These are phyloP conservation scores for Cyprinodon tularosa DNA, from an alignment of 2,113 vertebrate genomes.

Conservation along the genomic window DNA sequence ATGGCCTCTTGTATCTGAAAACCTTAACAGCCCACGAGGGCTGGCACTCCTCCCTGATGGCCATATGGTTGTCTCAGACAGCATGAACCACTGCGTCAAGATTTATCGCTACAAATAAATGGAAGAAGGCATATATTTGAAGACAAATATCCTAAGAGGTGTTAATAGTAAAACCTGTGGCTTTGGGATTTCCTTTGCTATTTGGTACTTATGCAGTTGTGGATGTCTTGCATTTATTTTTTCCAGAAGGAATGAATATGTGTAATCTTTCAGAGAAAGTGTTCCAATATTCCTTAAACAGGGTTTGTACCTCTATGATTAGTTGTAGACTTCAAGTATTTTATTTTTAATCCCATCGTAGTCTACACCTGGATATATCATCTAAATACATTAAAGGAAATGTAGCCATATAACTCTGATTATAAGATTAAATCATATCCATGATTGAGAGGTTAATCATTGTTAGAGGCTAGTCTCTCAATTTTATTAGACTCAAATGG, in stretches of 20 bases:
- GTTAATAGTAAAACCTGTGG: not conserved
- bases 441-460: too few relatives aligned
- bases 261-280: not conserved
- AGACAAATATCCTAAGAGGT: not conserved
- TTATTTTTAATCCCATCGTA: too few relatives aligned
- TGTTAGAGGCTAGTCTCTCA: too few relatives aligned
- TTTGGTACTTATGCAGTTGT: not conserved
- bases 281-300: not conserved
- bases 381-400: too few relatives aligned
- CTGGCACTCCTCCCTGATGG: conserved; percentile 77
- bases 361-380: too few relatives aligned
- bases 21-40: conserved; percentile 81
- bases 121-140: not conserved
- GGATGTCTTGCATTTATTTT: too few relatives aligned
- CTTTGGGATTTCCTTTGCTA: not conserved
- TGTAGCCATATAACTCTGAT: too few relatives aligned
- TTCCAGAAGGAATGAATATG: not conserved
- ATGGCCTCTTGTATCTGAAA: conserved; percentile 68
- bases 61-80: conserved; percentile 81
- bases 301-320: not conserved
- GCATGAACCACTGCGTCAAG: conserved; percentile 85
- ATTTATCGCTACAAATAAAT: conserved; percentile 81
- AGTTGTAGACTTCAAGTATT: not conserved
- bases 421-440: too few relatives aligned
- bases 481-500: too few relatives aligned